phyloP scores from a whole-genome alignment of 2,888 invertebrate species.

The Colostygia pectinataria region DNA sequence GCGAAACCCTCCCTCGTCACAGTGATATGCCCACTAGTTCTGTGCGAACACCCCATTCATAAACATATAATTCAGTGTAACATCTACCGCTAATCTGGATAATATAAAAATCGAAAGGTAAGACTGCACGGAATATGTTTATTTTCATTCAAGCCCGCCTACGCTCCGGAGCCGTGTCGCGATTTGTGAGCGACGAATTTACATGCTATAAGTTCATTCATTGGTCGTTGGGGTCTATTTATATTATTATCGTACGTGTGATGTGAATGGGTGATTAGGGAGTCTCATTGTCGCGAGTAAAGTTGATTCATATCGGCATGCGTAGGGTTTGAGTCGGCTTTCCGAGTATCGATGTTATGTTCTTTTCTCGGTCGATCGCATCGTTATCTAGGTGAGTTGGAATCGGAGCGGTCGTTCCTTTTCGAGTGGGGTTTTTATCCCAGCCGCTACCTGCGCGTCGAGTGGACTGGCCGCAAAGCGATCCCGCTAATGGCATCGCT shows the following conservation, averaged over 20 bases:
- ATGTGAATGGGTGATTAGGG: conserved; percentile 73
- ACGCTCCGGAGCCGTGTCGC: conserved; percentile 73
- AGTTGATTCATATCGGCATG: conserved; percentile 52
- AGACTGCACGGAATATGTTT: conserved; percentile 60
- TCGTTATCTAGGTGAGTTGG: conserved; percentile 72
- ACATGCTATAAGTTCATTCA: conserved; percentile 80
- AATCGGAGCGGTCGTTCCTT: conserved; percentile 62
- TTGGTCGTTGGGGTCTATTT: conserved; percentile 71
- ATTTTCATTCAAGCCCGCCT: conserved; percentile 78
- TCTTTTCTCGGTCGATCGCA: conserved; percentile 47
- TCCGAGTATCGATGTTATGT: conserved; percentile 41
- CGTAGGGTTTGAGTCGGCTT: conserved; percentile 39
- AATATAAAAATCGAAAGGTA: conserved; percentile 79
- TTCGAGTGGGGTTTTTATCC: conserved; percentile 79
- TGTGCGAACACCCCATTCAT: conserved; percentile 59
- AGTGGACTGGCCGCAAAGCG: conserved; percentile 40
- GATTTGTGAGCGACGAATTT: conserved; percentile 80
- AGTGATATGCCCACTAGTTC: conserved; percentile 69
- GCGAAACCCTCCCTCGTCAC: conserved; percentile 44
- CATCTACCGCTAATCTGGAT: conserved; percentile 77
- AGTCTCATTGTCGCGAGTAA: conserved; percentile 48
- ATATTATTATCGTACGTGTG: conserved; percentile 74
- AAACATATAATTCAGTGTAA: conserved; percentile 55
- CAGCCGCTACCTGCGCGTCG: conserved; percentile 68
- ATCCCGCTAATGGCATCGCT: conserved; percentile 58